Evolutionary conservation across 2,797 vertebrate species (phyloP).

Genomic region (Oryzias sinensis): DNA sequence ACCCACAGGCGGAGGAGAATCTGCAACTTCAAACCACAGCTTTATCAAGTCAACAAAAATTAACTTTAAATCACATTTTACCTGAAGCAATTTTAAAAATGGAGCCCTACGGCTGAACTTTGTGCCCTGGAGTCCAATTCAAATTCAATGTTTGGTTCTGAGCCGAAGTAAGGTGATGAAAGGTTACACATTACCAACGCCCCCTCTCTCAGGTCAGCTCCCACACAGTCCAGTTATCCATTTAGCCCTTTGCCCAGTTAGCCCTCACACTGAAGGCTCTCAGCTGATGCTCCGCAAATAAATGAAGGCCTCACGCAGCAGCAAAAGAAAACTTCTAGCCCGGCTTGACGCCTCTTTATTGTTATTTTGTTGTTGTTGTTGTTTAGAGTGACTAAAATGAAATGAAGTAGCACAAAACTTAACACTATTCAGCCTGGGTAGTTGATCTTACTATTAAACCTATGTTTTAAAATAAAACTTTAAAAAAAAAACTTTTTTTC

Average conservation of each 20-base stretch:
- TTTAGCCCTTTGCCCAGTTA: slow-evolving; percentile 54
- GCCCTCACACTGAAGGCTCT: slow-evolving; percentile 29
- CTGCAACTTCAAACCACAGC: slow-evolving; percentile 26
- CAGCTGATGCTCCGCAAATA: slow-evolving; percentile 27
- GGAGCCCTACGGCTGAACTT: slow-evolving; percentile 26
- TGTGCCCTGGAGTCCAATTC: slow-evolving; percentile 36
- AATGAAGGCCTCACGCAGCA: slow-evolving; percentile 33
- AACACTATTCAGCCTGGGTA: slow-evolving; percentile 1
- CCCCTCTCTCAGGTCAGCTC: slow-evolving; percentile 34
- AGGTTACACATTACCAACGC: slow-evolving; percentile 65
- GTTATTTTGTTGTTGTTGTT: slow-evolving; percentile 24
- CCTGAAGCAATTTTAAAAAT: neutral
- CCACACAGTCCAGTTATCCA: slow-evolving; percentile 64
- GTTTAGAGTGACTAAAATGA: slow-evolving; percentile 15
- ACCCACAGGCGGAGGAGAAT: slow-evolving; percentile 18
- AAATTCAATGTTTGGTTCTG: slow-evolving; percentile 54
- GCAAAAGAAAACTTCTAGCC: slow-evolving; percentile 26
- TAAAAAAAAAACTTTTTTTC: slow-evolving; percentile 1
- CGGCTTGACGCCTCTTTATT: no score
- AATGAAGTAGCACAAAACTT: slow-evolving; percentile 10
- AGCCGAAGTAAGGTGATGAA: slow-evolving; percentile 23
- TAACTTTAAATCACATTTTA: slow-evolving; percentile 14
- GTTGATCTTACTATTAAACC: neutral
- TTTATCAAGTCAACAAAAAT: slow-evolving; percentile 21
- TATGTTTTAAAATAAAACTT: neutral